phyloP scores from a whole-genome alignment of 1,140 invertebrate genomes.

The Charaxes varanes region DNA sequence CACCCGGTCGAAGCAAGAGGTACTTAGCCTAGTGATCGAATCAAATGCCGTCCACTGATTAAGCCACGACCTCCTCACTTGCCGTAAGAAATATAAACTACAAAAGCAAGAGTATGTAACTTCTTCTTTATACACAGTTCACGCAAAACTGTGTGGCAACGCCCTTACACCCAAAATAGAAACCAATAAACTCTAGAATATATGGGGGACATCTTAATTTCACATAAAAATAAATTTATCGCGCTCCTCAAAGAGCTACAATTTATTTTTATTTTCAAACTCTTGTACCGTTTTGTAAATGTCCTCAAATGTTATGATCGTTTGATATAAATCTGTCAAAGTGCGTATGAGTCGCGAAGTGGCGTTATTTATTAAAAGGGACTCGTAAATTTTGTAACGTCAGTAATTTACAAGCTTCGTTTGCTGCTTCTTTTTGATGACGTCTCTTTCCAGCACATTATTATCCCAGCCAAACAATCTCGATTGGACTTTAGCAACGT shows the following conservation, averaged over 20 bases:
- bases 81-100: too few species aligned
- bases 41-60: too few species aligned
- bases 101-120: too few species aligned
- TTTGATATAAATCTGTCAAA: conserved; percentile 29
- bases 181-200: conserved; percentile 23
- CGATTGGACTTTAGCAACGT: too few species aligned
- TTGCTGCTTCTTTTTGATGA: too few species aligned
- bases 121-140: too few species aligned
- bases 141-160: conserved; percentile 3
- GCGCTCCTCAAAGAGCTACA: conserved; percentile 14
- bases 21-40: too few species aligned
- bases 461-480: too few species aligned
- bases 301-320: conserved; percentile 31
- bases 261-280: conserved; percentile 25
- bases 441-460: too few species aligned
- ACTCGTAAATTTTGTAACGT: background rate
- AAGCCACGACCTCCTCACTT: too few species aligned
- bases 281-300: conserved; percentile 24
- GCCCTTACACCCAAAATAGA: conserved; percentile 12
- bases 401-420: too few species aligned
- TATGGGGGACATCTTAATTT: conserved; percentile 33
- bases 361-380: conserved; percentile 2
- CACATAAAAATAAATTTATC: conserved; percentile 41
- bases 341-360: background rate
- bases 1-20: too few species aligned